phyloP scores from a whole-genome alignment of 2,888 invertebrate genomes.

The Ochropacha duplaris region DNA sequence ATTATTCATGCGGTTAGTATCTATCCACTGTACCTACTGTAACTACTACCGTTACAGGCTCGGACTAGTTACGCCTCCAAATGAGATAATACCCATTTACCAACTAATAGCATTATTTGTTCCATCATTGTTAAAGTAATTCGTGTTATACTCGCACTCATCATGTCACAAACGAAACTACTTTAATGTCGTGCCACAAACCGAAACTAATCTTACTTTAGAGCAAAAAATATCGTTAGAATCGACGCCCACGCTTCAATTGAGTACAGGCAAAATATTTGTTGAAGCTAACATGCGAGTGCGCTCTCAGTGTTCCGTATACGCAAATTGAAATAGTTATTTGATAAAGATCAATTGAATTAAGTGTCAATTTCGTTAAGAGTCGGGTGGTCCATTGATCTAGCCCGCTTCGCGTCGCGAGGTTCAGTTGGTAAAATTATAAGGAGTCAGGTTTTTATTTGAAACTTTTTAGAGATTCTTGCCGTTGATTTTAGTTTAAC shows the following conservation, averaged over 20 bases:
- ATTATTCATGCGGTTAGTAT: neutral
- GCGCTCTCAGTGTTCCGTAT: constrained; percentile 17
- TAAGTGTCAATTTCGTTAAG: neutral
- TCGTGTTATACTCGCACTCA: constrained; percentile 15
- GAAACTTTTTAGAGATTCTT: no score
- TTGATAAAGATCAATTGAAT: neutral
- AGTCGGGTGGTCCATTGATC: no score
- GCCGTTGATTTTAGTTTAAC: no score
- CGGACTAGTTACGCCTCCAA: neutral
- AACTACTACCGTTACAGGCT: neutral
- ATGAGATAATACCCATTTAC: neutral
- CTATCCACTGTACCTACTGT: neutral
- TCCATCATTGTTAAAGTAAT: constrained; percentile 7
- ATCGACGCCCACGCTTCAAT: constrained; percentile 36
- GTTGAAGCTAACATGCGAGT: constrained; percentile 6
- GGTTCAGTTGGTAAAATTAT: no score
- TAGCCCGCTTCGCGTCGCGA: no score
- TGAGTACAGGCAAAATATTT: constrained; percentile 23
- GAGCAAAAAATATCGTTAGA: constrained; percentile 50
- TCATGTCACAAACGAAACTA: constrained; percentile 27
- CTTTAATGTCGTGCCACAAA: constrained; percentile 31
- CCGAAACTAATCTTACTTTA: constrained; percentile 36
- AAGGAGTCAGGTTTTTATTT: no score
- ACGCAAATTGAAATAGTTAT: constrained; percentile 9
- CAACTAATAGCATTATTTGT: constrained; percentile 10